These are phyloP conservation scores for Desoria tigrina DNA, from an alignment of 2,888 invertebrate genomes.

Conservation along the genomic window DNA sequence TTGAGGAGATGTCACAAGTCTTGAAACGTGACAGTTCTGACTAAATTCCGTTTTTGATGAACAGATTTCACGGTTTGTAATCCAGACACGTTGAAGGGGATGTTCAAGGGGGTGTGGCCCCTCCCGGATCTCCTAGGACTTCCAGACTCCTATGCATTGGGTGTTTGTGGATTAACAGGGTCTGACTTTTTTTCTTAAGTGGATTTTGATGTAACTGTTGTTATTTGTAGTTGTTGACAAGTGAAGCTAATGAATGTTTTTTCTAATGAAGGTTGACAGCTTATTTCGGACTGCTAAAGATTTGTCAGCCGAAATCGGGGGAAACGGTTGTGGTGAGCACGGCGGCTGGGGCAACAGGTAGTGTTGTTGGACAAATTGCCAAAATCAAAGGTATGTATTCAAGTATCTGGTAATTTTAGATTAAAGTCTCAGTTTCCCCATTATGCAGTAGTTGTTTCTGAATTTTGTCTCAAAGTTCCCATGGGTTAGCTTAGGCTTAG, in stretches of 20 bases:
- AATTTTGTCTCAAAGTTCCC: no score
- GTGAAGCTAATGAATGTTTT: no score
- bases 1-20: no score
- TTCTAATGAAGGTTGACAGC: conserved; percentile 66
- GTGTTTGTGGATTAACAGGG: conserved; percentile 44
- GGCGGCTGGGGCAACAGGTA: conserved; percentile 65
- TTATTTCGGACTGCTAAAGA: conserved; percentile 71
- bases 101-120: conserved; percentile 49
- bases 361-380: conserved; percentile 68
- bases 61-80: conserved; percentile 45
- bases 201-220: no score
- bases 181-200: not conserved
- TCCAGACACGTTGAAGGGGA: conserved; percentile 49
- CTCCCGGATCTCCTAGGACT: conserved; percentile 51
- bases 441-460: no score
- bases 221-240: no score
- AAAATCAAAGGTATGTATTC: conserved; percentile 65
- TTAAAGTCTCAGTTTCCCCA: not conserved
- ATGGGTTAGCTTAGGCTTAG: no score
- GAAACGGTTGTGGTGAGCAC: conserved; percentile 74
- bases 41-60: not conserved
- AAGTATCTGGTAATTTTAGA: not conserved
- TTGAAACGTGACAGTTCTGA: not conserved
- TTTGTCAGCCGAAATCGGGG: conserved; percentile 70
- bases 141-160: conserved; percentile 50